A percentile compares a stretch with the other conserved stretches of the same genome.
Conservation (phyloP, 2,888 invertebrate genomes). For the Oscheius sp. region DNA sequence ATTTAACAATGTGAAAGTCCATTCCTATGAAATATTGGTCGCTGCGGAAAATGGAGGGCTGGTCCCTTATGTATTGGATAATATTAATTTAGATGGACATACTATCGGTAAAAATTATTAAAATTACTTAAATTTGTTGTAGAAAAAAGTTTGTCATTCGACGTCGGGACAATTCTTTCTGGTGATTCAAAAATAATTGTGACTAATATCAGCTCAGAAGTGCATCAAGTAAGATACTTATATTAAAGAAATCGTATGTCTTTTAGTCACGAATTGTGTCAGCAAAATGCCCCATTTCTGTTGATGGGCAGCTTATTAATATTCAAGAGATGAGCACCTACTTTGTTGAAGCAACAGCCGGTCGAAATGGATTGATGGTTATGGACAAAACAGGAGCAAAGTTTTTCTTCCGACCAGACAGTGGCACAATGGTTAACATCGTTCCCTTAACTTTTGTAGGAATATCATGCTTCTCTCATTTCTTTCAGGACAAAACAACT, state of each 20-base stretch:
- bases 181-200: constrained; percentile 24
- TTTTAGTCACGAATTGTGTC: constrained; percentile 5
- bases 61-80: not conserved
- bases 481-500: constrained; percentile 30
- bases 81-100: not conserved
- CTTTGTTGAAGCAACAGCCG: constrained; percentile 15
- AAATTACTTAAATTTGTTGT: not conserved
- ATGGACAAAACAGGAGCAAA: constrained; percentile 1
- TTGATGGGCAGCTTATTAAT: constrained; percentile 2
- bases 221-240: not conserved
- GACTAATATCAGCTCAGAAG: constrained; percentile 11
- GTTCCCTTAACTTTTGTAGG: constrained; percentile 17
- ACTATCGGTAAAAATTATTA: constrained; percentile 3
- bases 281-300: constrained; percentile 12
- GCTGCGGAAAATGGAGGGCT: not conserved
- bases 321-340: constrained; percentile 24
- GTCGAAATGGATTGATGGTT: constrained; percentile 19
- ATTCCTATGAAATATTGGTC: constrained; percentile 9
- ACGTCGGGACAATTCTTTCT: constrained; percentile 13
- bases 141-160: constrained; percentile 5
- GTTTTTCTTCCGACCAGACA: constrained; percentile 46
- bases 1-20: constrained; percentile 32
- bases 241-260: not conserved
- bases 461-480: not conserved
- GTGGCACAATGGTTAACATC: constrained; percentile 45